A percentile compares a stretch with the other conserved stretches of the same genome.
phyloP scores from a whole-genome alignment of 2,113 vertebrate species.

The Arenaria interpres region DNA sequence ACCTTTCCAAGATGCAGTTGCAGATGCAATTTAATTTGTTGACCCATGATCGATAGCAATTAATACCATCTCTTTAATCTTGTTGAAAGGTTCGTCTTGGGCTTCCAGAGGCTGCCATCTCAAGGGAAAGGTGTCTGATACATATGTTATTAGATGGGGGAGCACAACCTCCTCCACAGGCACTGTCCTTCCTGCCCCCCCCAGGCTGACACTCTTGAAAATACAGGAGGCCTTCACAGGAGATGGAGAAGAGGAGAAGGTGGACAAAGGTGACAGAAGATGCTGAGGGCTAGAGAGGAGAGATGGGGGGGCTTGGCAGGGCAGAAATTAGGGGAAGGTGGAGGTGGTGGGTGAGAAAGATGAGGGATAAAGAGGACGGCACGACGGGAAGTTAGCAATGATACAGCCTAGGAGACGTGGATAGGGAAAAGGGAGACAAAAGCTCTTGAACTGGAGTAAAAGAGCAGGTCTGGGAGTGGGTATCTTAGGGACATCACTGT shows the following conservation, averaged over 20 bases:
- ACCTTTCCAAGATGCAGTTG: constrained; percentile 78
- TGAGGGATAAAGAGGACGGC: not conserved
- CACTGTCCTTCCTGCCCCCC: not conserved
- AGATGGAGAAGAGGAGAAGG: not conserved
- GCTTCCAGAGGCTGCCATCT: constrained; percentile 70
- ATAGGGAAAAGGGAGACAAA: not conserved
- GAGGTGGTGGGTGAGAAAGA: not conserved
- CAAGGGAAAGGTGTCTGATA: constrained; percentile 52
- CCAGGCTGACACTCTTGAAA: not conserved
- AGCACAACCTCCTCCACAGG: not conserved
- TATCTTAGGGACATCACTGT: not conserved
- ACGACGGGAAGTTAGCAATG: not conserved
- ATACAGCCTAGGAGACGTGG: not conserved
- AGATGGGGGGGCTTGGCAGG: not conserved
- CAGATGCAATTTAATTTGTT: constrained; percentile 94
- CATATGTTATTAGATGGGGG: not conserved
- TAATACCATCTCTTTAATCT: constrained; percentile 94
- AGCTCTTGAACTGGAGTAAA: not conserved
- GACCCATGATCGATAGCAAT: constrained; percentile 94
- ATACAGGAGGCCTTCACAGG: not conserved
- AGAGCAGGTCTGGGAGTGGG: not conserved
- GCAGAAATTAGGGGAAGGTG: not conserved
- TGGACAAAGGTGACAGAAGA: not conserved
- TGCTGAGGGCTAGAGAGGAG: not conserved
- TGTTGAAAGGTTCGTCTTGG: constrained; percentile 83